phyloP scores from a whole-genome alignment of 2,113 vertebrate genomes.

The Microtus ochrogaster region DNA sequence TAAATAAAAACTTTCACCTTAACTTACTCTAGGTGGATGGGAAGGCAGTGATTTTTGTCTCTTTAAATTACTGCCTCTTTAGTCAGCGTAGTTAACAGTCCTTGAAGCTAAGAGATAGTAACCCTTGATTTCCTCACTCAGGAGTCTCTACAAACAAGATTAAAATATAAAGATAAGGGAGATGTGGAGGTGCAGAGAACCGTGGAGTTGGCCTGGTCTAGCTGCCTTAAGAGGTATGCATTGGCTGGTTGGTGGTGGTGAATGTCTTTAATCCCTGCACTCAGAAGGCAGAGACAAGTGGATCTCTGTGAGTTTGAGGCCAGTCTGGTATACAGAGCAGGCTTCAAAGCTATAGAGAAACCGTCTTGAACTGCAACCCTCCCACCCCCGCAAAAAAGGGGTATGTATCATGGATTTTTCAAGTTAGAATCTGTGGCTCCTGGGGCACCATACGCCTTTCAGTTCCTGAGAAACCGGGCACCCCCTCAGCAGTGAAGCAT shows the following conservation, averaged over 20 bases:
- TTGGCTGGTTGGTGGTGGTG: too few relatives aligned
- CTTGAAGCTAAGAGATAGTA: background rate
- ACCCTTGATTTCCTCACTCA: background rate
- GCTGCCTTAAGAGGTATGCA: background rate
- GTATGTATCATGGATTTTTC: background rate
- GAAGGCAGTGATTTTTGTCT: background rate
- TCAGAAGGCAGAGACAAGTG: too few relatives aligned
- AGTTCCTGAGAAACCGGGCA: background rate
- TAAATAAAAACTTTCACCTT: background rate
- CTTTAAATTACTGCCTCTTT: background rate
- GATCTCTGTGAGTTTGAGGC: too few relatives aligned
- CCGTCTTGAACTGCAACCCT: too few relatives aligned
- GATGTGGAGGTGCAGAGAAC: background rate
- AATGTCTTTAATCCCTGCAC: too few relatives aligned
- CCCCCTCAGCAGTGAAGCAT: background rate
- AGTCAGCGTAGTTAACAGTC: background rate
- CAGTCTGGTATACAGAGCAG: too few relatives aligned
- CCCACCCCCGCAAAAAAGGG: background rate
- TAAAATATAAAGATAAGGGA: conserved; percentile 22
- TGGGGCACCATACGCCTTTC: background rate
- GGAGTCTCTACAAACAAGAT: background rate
- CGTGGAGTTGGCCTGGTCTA: background rate
- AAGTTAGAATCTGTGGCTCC: background rate
- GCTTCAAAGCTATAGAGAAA: too few relatives aligned
- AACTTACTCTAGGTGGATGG: background rate